Evolutionary conservation across 2,113 vertebrate genomes (phyloP), one percentile per base, ranked within the genome.

Genomic region (Centropus bengalensis): DNA sequence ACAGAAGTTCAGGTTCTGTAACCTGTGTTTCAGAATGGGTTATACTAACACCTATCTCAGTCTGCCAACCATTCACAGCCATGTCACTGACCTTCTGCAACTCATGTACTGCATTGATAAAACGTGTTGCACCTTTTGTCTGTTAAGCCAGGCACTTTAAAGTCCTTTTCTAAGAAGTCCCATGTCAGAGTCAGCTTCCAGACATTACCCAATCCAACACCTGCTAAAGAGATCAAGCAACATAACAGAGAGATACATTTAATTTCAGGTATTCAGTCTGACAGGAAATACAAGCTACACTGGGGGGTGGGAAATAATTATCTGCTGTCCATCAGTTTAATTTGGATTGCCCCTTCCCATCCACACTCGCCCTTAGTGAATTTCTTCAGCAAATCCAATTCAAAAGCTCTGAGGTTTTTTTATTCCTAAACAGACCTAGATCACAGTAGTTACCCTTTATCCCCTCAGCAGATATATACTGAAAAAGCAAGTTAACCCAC

Each of bases 181-280:
- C 36, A 32, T 0, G 0, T 12, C 27, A 23, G 26, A 69, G 20
- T 55, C 49, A 42, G 10, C 4, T 36, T 62, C 23, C 16, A 11
- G 15, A n/a, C 32, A 44, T 27, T 17, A 19, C 5, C 24, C 60
- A 1, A 8, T 13, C 42, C 47, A 67, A 14, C 6, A 27, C 26
- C 26, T 56, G 20, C 59, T 82, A 6, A 19, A 54, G 12, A 54
- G 30, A 62, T 44, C 40, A 33, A 78, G 27, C 11, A 70, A 17
- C 30, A 55, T 42, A 63, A 13, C n/a, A 66, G 15, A 42, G 1
- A 9, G 27, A 51, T 10, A 82, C 44, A 54, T 44, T 36, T 44
- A 14, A 69, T 60, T 66, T 55, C 28, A 51, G 14, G 45, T 54
- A 64, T 81, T 66, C 38, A 18, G 8, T 55, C 32, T 63, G 20